phyloP scores from a whole-genome alignment of 2,797 vertebrate genomes.

The Cynopterus sphinx region DNA sequence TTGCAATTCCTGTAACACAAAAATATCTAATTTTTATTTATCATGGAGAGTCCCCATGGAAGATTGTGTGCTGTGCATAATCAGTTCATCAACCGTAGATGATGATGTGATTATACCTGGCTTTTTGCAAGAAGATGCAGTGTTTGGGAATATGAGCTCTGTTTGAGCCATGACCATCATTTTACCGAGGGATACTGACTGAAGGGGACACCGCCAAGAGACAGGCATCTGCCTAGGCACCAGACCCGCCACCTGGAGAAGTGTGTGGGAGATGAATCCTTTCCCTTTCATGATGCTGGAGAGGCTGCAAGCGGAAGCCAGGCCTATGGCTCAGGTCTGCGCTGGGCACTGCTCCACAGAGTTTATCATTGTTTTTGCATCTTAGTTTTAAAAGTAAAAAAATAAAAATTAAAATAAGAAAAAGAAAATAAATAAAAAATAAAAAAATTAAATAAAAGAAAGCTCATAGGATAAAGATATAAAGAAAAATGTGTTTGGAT shows the following conservation, averaged over 20 bases:
- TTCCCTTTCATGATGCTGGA: neutral
- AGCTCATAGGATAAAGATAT: neutral
- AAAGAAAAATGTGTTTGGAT: neutral
- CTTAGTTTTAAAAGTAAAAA: neutral
- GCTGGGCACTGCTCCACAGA: neutral
- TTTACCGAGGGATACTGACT: neutral
- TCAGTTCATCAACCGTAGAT: neutral
- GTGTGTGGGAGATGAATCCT: neutral
- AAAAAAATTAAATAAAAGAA: neutral
- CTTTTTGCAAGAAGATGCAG: neutral
- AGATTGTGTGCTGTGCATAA: neutral
- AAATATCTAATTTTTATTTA: neutral
- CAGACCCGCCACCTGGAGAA: neutral
- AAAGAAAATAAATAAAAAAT: neutral
- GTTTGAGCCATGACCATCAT: neutral
- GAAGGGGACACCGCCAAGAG: accelerated
- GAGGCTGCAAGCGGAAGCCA: neutral
- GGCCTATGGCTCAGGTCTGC: accelerated
- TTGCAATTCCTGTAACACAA: neutral
- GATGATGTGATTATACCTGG: too few relatives aligned
- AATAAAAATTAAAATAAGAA: neutral
- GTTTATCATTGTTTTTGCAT: neutral
- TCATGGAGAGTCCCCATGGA: neutral
- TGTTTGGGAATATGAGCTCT: neutral
- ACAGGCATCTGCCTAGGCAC: neutral